Evolutionary conservation across 2,113 vertebrate genomes (phyloP), one percentile per base, ranked within the genome.

Genomic region (Archocentrus centrarchus): DNA sequence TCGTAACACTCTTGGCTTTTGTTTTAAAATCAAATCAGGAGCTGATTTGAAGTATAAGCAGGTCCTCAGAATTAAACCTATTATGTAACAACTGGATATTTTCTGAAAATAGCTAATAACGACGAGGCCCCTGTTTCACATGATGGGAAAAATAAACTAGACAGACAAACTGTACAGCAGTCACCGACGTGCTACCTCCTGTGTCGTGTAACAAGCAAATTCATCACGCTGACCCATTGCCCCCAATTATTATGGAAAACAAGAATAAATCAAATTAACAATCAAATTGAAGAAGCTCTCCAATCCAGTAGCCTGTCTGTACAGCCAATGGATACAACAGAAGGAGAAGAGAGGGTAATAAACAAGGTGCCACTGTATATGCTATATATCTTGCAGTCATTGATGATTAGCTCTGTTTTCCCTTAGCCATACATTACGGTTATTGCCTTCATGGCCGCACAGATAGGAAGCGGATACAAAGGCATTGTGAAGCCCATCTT

Each of bases 321-420:
- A 59, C 8, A 68, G 90, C 90, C 88, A 60, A 89, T 80, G 89
- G 90, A 92, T 91, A 88, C 89, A 59, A 91, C 75, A 30, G 82
- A 75, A 84, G 87, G 81, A 80, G 88, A 80, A 50, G 84, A 83
- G 87, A 86, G 87, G 91, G 89, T 88, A 95, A 95, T 96, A 96
- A 96, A 95, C 93, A 93, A 92, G 88, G 88, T 94, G 92, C 93
- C 91, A 90, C 91, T 85, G 89, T 91, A 93, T 93, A 91, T 90
- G 94, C 94, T 90, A 94, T 96, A 96, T 96, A 95, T 96, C 96
- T 96, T 91, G 90, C 92, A 95, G 94, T 95, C 95, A 94, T 94
- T 93, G 93, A 95, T 95, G 95, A 96, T 96, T 96, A 96, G 94
- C 95, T 95, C 94, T 93, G 92, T 93, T 92, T 94, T 95, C 93